Evolutionary conservation across 2,888 invertebrate species (phyloP), one percentile per base, ranked within the genome.

Genomic region (Parthenolecanium corni): DNA sequence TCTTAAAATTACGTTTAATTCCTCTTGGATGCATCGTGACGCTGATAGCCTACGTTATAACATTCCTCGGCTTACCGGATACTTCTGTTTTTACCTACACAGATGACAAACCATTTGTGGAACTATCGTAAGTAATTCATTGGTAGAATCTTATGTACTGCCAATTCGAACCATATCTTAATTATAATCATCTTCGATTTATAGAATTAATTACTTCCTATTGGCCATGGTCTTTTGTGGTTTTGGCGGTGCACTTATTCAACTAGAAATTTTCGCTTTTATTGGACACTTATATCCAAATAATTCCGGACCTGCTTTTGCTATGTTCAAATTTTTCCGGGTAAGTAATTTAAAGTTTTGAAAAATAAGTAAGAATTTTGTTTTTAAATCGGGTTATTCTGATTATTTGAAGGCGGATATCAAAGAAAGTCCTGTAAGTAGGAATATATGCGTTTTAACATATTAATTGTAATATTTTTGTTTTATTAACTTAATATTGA

Each of bases 301-400:
- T 62, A 86, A 93, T 69, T 92, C 93, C 68, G 90, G 95, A 0
- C 86, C 94, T 11, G 97, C 96, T 0, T 97, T 97, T 75, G 95
- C 96, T 1, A 78, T 98, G 2, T 97, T 95, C 76, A 98, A 97
- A 77, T 97, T 97, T 73, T 86, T 86, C 64, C 94, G 92, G 82
- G 83, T 84, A 71, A 64, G 56, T 53, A n/a, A n/a, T n/a, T n/a
- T n/a, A n/a, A n/a, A n/a, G n/a, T n/a, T n/a, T n/a, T n/a, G n/a
- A n/a, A 4, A n/a, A 16, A 25, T 16, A 12, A 38, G 23, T 12
- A 12, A 16, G n/a, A n/a, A n/a, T n/a, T n/a, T n/a, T n/a, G n/a
- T n/a, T n/a, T n/a, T n/a, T n/a, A n/a, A n/a, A n/a, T n/a, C n/a
- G n/a, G n/a, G n/a, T 20, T 23, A 24, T n/a, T 23, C 38, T 12